These are phyloP conservation scores for Drosophila nr. medialis DNA, from an alignment of 2,888 invertebrate genomes.

Conservation along the genomic window DNA sequence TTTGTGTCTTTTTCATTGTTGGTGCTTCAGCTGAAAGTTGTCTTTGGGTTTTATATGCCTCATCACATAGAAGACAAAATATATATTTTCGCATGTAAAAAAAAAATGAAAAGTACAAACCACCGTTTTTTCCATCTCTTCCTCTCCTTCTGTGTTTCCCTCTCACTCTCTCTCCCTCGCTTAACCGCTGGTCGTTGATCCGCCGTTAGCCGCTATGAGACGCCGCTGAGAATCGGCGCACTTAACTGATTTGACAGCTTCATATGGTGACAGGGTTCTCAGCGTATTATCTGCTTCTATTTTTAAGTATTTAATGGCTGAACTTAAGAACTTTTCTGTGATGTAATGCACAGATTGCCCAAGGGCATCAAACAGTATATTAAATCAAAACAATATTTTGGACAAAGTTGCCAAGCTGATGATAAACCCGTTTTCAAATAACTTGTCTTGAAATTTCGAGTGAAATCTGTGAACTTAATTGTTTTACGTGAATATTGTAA, in stretches of 20 bases:
- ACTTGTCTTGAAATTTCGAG: not conserved
- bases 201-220: constrained; percentile 51
- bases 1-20: constrained; percentile 32
- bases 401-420: constrained; percentile 1
- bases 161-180: not conserved
- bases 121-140: constrained; percentile 36
- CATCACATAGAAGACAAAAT: constrained; percentile 75
- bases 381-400: constrained; percentile 7
- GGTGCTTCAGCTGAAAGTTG: constrained; percentile 79
- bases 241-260: constrained; percentile 71
- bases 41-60: constrained; percentile 69
- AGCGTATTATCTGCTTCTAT: constrained; percentile 59
- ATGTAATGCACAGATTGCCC: constrained; percentile 30
- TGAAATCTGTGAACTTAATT: not conserved
- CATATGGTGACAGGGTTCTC: constrained; percentile 50
- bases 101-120: constrained; percentile 64
- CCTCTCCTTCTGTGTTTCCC: not conserved
- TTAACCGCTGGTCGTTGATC: constrained; percentile 69
- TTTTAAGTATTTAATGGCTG: constrained; percentile 50
- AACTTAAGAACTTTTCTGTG: constrained; percentile 21
- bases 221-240: constrained; percentile 58
- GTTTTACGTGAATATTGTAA: not conserved
- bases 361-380: not conserved
- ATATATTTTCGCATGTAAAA: constrained; percentile 58
- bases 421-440: constrained; percentile 5